These are phyloP conservation scores for Epinephelus fuscoguttatus DNA, from an alignment of 2,113 vertebrate species.

Conservation along the genomic window DNA sequence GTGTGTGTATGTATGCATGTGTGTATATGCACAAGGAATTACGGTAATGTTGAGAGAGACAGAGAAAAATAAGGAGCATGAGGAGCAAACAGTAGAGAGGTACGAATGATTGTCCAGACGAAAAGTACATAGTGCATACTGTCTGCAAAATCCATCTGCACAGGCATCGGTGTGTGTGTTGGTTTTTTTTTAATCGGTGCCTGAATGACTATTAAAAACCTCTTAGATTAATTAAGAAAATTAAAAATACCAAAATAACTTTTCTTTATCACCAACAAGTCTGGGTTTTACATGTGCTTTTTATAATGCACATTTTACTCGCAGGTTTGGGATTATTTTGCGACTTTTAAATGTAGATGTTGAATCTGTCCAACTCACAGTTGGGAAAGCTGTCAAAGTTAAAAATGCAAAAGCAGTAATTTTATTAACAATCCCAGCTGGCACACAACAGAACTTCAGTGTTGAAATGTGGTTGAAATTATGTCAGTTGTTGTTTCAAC, in stretches of 20 bases:
- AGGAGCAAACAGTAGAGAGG: background rate
- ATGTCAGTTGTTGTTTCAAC: too few relatives aligned
- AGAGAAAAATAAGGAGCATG: background rate
- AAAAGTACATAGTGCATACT: too few relatives aligned
- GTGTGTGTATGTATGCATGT: background rate
- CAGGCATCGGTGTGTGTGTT: background rate
- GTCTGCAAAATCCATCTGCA: background rate
- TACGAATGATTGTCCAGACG: too few relatives aligned
- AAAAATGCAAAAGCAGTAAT: background rate
- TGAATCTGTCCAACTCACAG: background rate
- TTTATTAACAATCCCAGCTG: too few relatives aligned
- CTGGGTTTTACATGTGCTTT: too few relatives aligned
- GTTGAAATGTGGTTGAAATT: too few relatives aligned
- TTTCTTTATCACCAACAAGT: background rate
- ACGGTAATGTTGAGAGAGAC: background rate
- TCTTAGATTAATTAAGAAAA: background rate
- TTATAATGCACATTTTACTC: background rate
- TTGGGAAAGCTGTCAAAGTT: too few relatives aligned
- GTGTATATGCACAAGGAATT: background rate
- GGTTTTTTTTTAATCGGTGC: background rate
- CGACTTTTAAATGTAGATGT: background rate
- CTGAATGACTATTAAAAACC: background rate
- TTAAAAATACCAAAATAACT: background rate
- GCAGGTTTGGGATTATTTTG: background rate
- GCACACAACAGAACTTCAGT: too few relatives aligned